Base-by-base conservation (phyloP, 2,113 vertebrate species). In the Oostethus manadensis region DNA sequence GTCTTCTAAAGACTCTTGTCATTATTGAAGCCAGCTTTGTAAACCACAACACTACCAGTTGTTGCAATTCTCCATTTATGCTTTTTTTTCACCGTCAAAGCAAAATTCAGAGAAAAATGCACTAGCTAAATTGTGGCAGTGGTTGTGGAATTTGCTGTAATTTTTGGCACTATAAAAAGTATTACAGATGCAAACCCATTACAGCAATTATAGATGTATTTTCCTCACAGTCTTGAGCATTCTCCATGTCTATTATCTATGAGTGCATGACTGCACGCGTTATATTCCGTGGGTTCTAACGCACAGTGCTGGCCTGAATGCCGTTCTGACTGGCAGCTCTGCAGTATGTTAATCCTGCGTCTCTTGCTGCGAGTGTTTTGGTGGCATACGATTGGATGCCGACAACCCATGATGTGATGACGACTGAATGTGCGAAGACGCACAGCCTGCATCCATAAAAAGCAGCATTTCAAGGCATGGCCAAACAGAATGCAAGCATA, bases 291-390 rank as follows among this genome's bases (percentile, higher is more conserved):
- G 47, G 60, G 6, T 59, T 72, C 38, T 62, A 54, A 33, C 23
- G 18, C 42, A 53, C 49, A 29, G 46, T 44, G 51, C 13, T 17
- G 43, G 42, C 43, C 66, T 55, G 16, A 58, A 58, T 58, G 42
- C 11, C 51, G 68, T 62, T 51, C 17, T 44, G 64, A 73, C 6
- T 60, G 51, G 40, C 45, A 51, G 64, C 62, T 77, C 65, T 48
- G 38, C 54, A 47, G 62, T 58, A 64, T 61, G 62, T 18, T 78
- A 77, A 80, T 71, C 64, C 53, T 59, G 45, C 13, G 11, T 66
- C 38, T 58, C 54, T 53, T 49, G 58, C 58, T 70, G 62, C 15
- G 65, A 73, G 43, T 61, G 50, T 69, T 65, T 71, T 56, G 56
- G 38, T 64, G 49, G 58, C 47, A 65, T 72, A 53, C 51, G 76